Percentiles rank a stretch among this genome's conserved stretches.
Evolutionary conservation across 1,140 invertebrate genomes (phyloP).

Genomic region (Battus philenor): DNA sequence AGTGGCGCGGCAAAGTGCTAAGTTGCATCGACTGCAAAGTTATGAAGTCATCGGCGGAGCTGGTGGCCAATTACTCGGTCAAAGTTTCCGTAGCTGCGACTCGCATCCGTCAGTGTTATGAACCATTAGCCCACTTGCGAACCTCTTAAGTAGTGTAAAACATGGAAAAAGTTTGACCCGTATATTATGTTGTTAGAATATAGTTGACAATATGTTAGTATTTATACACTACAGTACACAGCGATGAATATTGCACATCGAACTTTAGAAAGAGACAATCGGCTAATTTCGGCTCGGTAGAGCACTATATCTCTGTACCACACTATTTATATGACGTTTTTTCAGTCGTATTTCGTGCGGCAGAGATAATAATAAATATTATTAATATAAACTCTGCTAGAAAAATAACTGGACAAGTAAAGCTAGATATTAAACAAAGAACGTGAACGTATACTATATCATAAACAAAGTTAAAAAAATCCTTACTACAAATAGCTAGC

Average conservation of each 20-base stretch:
- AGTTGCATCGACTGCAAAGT: conserved; percentile 3
- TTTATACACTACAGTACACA: too few species aligned
- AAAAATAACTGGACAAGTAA: too few species aligned
- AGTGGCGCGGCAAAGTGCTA: too few species aligned
- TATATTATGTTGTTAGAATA: conserved; percentile 2
- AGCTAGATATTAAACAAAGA: neutral
- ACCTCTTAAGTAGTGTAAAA: neutral
- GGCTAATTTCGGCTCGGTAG: too few species aligned
- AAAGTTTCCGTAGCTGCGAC: conserved; percentile 3
- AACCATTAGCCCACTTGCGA: neutral
- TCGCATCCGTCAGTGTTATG: neutral
- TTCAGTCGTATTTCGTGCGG: too few species aligned
- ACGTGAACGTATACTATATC: neutral
- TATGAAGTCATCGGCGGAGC: conserved; percentile 9
- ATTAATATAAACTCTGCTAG: too few species aligned
- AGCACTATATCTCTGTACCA: too few species aligned
- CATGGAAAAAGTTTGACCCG: conserved; percentile 1
- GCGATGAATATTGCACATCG: too few species aligned
- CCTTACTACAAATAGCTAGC: neutral
- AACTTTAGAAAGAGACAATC: too few species aligned
- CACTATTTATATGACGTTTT: too few species aligned
- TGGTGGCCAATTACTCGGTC: conserved; percentile 8
- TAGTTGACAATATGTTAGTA: too few species aligned
- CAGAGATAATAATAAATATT: too few species aligned
- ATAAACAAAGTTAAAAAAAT: neutral